Percentiles rank a stretch among this genome's conserved stretches.
phyloP scores from a whole-genome alignment of 2,797 vertebrate genomes.

The Poeciliopsis infans region DNA sequence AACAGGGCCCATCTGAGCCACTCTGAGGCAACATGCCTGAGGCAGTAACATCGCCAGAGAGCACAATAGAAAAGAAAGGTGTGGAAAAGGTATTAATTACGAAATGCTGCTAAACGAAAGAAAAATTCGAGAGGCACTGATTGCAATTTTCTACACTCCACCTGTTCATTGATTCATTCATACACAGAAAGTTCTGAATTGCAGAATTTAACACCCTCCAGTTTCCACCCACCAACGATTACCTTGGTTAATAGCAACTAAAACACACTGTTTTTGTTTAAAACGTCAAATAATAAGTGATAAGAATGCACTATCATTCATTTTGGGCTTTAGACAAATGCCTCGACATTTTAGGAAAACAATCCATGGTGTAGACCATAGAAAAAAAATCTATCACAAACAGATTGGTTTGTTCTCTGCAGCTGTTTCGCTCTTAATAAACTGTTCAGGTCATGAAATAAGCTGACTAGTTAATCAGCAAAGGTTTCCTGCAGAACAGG shows the following conservation, averaged over 20 bases:
- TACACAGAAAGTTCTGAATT: not conserved
- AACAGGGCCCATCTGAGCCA: slow-evolving; percentile 50
- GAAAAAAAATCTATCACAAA: not conserved
- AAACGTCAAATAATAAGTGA: not conserved
- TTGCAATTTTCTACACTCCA: not conserved
- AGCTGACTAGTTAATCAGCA: not conserved
- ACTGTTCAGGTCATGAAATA: not conserved
- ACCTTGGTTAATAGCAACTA: not conserved
- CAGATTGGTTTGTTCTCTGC: not conserved
- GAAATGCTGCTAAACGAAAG: not conserved
- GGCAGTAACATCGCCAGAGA: slow-evolving; percentile 3
- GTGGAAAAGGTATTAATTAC: not conserved
- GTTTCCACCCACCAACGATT: not conserved
- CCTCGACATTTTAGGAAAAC: not conserved
- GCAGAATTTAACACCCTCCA: not conserved
- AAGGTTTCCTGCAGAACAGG: not conserved
- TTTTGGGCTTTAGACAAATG: not conserved
- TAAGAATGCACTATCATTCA: not conserved
- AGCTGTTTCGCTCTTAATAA: not conserved
- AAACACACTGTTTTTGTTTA: not conserved
- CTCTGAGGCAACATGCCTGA: slow-evolving; percentile 38
- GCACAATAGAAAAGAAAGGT: slow-evolving; percentile 9
- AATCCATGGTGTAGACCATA: not conserved
- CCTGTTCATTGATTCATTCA: not conserved
- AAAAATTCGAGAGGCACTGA: not conserved